Conservation (phyloP, 2,888 invertebrate genomes). For the Atethmia centrago region DNA sequence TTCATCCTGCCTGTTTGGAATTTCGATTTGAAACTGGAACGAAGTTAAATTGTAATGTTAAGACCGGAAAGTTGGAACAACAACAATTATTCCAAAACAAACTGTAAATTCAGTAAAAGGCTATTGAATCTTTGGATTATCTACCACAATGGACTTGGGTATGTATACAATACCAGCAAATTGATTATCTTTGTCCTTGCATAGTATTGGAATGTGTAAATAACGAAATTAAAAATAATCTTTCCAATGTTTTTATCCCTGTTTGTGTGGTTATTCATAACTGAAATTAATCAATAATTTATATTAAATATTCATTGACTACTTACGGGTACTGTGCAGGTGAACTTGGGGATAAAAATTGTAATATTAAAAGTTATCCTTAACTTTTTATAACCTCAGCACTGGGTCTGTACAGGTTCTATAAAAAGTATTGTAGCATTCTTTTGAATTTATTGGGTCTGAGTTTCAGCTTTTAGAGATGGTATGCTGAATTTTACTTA, state of each 20-base stretch:
- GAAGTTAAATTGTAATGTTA: conserved; percentile 6
- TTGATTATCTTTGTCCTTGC: neutral
- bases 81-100: conserved; percentile 35
- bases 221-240: neutral
- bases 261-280: neutral
- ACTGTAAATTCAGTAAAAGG: neutral
- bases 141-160: conserved; percentile 39
- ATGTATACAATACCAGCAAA: conserved; percentile 14
- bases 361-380: conserved; percentile 14
- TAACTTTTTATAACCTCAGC: conserved; percentile 45
- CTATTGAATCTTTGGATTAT: neutral
- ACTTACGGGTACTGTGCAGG: too few relatives aligned
- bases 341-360: neutral
- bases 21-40: neutral
- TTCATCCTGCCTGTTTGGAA: neutral
- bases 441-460: neutral
- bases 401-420: neutral
- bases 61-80: conserved; percentile 22
- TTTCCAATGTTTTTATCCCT: neutral
- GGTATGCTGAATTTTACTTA: too few relatives aligned
- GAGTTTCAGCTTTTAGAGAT: neutral
- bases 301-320: neutral
- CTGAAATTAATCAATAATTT: neutral
- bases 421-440: neutral
- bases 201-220: neutral